phyloP scores from a whole-genome alignment of 53 echinoderm and acorn worm genomes.

The Patiria pectinifera region DNA sequence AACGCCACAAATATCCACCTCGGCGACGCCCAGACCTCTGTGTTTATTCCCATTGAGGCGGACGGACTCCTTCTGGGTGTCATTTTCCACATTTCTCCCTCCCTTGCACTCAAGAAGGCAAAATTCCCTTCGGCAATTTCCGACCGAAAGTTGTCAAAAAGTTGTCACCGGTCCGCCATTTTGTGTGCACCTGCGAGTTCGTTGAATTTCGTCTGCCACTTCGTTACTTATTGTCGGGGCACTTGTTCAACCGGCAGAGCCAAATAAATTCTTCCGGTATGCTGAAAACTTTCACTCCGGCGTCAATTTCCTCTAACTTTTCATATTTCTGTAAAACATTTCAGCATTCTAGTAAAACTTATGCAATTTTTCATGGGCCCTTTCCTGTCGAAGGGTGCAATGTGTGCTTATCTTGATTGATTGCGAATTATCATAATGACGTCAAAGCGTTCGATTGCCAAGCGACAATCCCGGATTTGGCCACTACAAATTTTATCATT shows the following conservation, averaged over 20 bases:
- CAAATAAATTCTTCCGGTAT: background rate
- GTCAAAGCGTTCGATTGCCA: slow-evolving; percentile 73
- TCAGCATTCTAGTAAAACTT: background rate
- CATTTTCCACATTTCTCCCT: background rate
- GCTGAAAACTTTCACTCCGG: background rate
- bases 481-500: background rate
- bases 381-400: background rate
- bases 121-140: background rate
- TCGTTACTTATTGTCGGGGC: background rate
- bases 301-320: background rate
- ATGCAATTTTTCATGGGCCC: background rate
- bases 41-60: slow-evolving; percentile 2
- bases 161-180: slow-evolving; percentile 46
- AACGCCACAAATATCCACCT: slow-evolving; percentile 11
- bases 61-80: background rate
- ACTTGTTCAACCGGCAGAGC: background rate
- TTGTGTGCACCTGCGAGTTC: background rate
- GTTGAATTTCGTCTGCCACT: background rate
- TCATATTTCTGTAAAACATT: background rate
- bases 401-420: background rate
- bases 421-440: slow-evolving; percentile 34
- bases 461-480: slow-evolving; percentile 52
- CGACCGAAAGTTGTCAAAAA: slow-evolving; percentile 7
- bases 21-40: background rate
- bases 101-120: too few relatives aligned